Evolutionary conservation across 2,113 vertebrate species (phyloP), one percentile per base, ranked within the genome.

Genomic region (Geothlypis trichas): DNA sequence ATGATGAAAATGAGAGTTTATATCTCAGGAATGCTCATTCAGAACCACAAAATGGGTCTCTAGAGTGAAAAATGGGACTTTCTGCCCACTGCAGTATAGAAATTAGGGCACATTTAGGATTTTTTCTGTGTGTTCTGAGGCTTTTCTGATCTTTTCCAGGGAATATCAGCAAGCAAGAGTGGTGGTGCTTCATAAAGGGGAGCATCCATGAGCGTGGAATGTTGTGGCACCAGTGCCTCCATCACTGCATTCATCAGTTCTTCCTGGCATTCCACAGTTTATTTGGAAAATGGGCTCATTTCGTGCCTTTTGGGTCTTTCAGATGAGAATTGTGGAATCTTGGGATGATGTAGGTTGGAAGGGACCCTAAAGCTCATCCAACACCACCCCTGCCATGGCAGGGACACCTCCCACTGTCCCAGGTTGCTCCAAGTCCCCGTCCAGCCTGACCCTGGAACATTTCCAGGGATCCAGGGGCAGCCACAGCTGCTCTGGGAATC

Each of bases 341-440:
- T 44, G 46, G 73, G 52, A 44, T 37, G 37, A 31, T 54, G 20
- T 33, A 2, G 55, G 11, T 13, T 6, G 54, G 46, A 42, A 44
- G 15, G 11, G 22, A 27, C 27, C 11, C 9, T 22, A 42, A 58
- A 59, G 7, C 5, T 21, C 37, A 59, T 49, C 54, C 42, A n/a
- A 27, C 17, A 1, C 17, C 8, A 39, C 21, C 21, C 1, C 21
- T 67, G 13, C 31, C 17, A 6, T 12, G n/a, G 11, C 72, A 52
- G 44, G 44, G 37, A 61, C 37, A 68, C 7, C 11, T 59, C 0
- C 46, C 54, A 19, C 33, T 4, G 0, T 15, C 37, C 46, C 63
- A 68, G 33, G 27, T 0, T 68, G 31, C 31, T 59, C 62, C 83
- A 31, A 76, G 35, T 37, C 26, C 31, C 28, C 0, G 0, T 51